Percentiles rank a stretch among this genome's conserved stretches.
phyloP scores from a whole-genome alignment of 1,140 invertebrate genomes.

The Bilobella aurantiaca region DNA sequence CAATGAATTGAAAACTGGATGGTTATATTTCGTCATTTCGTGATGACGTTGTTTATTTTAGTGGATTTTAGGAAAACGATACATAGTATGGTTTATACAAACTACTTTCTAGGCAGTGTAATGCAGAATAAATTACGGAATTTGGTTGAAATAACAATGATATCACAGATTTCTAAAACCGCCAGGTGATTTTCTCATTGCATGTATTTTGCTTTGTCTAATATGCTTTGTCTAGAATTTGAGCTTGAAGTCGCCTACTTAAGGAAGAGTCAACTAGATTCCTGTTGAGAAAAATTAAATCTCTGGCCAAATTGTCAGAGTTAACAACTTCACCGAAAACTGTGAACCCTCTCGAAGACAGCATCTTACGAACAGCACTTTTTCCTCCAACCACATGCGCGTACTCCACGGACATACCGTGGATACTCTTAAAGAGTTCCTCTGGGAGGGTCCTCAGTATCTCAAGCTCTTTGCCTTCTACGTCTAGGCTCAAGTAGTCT shows the following conservation, averaged over 20 bases:
- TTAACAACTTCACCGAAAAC: neutral
- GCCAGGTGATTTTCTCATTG: no score
- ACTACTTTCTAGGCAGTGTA: no score
- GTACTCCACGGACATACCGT: neutral
- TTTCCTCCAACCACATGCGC: neutral
- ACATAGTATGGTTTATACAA: no score
- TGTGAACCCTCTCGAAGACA: neutral
- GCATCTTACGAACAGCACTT: neutral
- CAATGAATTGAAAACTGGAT: no score
- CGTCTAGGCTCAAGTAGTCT: conserved; percentile 40
- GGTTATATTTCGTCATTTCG: no score
- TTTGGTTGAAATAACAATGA: no score
- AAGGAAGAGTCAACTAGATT: neutral
- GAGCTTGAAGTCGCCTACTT: neutral
- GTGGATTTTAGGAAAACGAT: no score
- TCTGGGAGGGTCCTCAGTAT: conserved; percentile 48
- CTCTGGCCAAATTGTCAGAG: neutral
- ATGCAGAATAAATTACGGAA: no score
- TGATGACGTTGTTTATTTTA: no score
- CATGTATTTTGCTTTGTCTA: no score
- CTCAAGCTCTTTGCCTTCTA: conserved; percentile 47
- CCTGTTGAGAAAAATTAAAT: neutral
- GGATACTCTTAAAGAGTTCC: neutral
- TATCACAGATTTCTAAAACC: no score
- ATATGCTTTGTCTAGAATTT: no score